phyloP scores from a whole-genome alignment of 2,888 invertebrate species.

The Caenorhabditis sinica region DNA sequence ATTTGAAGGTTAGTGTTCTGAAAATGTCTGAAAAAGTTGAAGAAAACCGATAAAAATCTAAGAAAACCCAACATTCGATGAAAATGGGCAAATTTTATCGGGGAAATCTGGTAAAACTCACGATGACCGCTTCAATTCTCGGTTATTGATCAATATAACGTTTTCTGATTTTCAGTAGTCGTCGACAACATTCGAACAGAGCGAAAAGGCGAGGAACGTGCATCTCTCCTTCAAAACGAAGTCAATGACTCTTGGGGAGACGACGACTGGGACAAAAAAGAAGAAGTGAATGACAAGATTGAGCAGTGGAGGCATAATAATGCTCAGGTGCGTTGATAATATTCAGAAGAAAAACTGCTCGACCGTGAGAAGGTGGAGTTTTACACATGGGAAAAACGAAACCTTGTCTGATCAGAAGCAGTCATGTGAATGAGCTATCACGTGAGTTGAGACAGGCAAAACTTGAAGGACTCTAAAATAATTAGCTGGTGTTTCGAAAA shows the following conservation, averaged over 20 bases:
- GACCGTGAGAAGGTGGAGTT: not conserved
- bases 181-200: slow-evolving; percentile 41
- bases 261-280: slow-evolving; percentile 73
- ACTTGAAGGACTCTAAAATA: too few species aligned
- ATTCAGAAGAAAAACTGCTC: not conserved
- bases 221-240: slow-evolving; percentile 55
- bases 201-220: slow-evolving; percentile 57
- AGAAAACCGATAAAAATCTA: not conserved
- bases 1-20: slow-evolving; percentile 51
- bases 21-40: not conserved
- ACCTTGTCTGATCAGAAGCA: not conserved
- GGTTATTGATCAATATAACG: too few species aligned
- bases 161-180: slow-evolving; percentile 49
- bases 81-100: too few species aligned
- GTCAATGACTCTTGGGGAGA: slow-evolving; percentile 74
- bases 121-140: too few species aligned
- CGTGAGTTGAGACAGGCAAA: too few species aligned
- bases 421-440: too few species aligned
- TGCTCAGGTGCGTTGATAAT: slow-evolving; percentile 26
- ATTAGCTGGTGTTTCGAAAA: too few species aligned
- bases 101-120: too few species aligned
- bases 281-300: slow-evolving; percentile 78
- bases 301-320: slow-evolving; percentile 77
- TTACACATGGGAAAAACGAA: not conserved
- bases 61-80: too few species aligned